Conservation (phyloP, 1,140 invertebrate species). For the Dinothrombium tinctorium region DNA sequence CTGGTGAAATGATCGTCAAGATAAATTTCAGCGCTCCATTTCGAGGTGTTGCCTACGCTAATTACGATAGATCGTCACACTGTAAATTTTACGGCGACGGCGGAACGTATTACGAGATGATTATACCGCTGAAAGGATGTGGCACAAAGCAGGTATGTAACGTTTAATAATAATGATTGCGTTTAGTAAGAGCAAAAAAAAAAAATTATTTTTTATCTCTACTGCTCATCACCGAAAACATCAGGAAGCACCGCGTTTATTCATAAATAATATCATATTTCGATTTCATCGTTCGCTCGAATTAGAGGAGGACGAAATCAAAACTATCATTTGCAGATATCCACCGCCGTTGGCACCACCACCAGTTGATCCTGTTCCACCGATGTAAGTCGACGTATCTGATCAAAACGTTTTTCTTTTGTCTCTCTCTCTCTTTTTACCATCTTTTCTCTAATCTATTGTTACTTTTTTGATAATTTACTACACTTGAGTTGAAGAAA, state of each 20-base stretch:
- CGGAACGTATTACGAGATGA: slow-evolving; percentile 45
- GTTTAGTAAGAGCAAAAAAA: no score
- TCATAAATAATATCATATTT: slow-evolving; percentile 82
- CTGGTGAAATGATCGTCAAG: slow-evolving; percentile 58
- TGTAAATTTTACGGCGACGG: slow-evolving; percentile 67
- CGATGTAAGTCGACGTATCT: slow-evolving; percentile 30
- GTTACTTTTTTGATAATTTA: no score
- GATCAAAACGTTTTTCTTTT: no score
- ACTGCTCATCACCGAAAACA: background rate
- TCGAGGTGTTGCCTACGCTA: slow-evolving; percentile 68
- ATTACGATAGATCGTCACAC: slow-evolving; percentile 69
- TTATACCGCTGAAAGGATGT: slow-evolving; percentile 70
- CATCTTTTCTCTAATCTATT: no score
- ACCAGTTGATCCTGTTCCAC: slow-evolving; percentile 22
- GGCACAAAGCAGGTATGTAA: slow-evolving; percentile 61
- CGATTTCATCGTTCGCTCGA: slow-evolving; percentile 70
- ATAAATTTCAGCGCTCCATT: slow-evolving; percentile 72
- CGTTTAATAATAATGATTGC: background rate
- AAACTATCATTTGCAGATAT: slow-evolving; percentile 77
- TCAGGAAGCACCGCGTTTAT: slow-evolving; percentile 32
- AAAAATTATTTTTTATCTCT: no score
- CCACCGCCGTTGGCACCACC: slow-evolving; percentile 58
- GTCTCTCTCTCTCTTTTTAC: no score
- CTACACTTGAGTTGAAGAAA: no score
- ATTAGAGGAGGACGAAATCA: slow-evolving; percentile 83